Evolutionary conservation across 2,888 invertebrate species (phyloP).

Genomic region (Sycophila texana): DNA sequence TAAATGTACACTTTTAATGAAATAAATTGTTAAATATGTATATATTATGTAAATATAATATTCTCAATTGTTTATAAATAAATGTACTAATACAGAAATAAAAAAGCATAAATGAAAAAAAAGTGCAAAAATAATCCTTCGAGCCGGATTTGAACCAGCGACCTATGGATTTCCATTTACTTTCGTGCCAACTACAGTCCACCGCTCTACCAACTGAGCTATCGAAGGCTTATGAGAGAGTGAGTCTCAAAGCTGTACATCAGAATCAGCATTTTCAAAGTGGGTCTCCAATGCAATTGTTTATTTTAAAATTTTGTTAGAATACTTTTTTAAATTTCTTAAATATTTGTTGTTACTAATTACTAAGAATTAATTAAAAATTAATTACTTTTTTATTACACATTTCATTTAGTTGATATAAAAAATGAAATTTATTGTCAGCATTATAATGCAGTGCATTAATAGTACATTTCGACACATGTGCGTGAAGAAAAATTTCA

Average conservation of each 20-base stretch:
- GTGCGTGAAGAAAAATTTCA: too few relatives aligned
- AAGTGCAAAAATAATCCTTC: constrained; percentile 64
- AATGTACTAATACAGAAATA: background rate
- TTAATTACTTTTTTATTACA: too few relatives aligned
- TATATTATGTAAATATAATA: background rate
- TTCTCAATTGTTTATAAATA: background rate
- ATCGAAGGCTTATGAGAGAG: constrained; percentile 69
- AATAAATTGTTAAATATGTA: background rate
- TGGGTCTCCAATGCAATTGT: too few relatives aligned
- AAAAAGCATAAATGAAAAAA: background rate
- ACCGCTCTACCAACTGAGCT: constrained; percentile 76
- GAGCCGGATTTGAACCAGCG: constrained; percentile 74
- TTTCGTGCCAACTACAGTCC: constrained; percentile 73
- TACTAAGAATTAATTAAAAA: too few relatives aligned
- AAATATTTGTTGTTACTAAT: too few relatives aligned
- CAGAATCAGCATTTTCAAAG: background rate
- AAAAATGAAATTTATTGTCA: too few relatives aligned
- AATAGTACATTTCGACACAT: too few relatives aligned
- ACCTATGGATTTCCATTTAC: constrained; percentile 70
- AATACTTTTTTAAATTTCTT: too few relatives aligned
- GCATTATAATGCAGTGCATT: too few relatives aligned
- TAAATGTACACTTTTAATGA: too few relatives aligned
- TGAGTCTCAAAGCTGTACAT: background rate
- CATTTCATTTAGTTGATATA: too few relatives aligned
- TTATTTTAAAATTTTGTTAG: too few relatives aligned